Evolutionary conservation across 2,888 invertebrate genomes (phyloP).

Genomic region (Heliconius aoede): DNA sequence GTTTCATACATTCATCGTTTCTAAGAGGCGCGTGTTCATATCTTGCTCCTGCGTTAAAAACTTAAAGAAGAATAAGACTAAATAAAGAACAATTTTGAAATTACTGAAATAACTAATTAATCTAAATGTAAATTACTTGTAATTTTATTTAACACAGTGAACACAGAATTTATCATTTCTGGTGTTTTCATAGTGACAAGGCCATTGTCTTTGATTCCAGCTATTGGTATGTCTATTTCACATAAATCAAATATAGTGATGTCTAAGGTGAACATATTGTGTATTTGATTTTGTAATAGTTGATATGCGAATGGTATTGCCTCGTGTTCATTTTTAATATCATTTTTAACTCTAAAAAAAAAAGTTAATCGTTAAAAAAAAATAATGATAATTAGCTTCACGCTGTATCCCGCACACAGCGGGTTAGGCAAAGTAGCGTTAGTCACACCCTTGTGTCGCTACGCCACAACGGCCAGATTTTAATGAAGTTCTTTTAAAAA

Average conservation of each 20-base stretch:
- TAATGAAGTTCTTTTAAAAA: background rate
- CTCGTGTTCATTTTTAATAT: conserved; percentile 58
- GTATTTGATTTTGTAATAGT: conserved; percentile 71
- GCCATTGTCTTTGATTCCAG: conserved; percentile 69
- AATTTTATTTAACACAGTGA: conserved; percentile 71
- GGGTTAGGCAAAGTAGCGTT: too few relatives aligned
- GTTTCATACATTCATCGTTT: too few relatives aligned
- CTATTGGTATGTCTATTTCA: conserved; percentile 68
- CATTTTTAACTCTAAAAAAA: conserved; percentile 63
- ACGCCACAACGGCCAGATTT: too few relatives aligned
- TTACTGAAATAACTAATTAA: background rate
- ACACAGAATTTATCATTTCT: conserved; percentile 70
- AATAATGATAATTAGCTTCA: too few relatives aligned
- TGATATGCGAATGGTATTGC: conserved; percentile 64
- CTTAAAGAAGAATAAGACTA: background rate
- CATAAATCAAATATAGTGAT: conserved; percentile 66
- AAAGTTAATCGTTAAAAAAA: too few relatives aligned
- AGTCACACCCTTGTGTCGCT: too few relatives aligned
- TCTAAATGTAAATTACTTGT: conserved; percentile 23
- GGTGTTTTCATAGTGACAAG: conserved; percentile 74
- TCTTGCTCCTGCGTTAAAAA: too few relatives aligned
- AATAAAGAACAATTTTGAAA: background rate
- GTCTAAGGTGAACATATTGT: conserved; percentile 62
- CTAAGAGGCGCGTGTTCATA: too few relatives aligned
- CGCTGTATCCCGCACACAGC: too few relatives aligned